Base-by-base conservation (phyloP, 2,797 vertebrate genomes). In the Selene dorsalis region DNA sequence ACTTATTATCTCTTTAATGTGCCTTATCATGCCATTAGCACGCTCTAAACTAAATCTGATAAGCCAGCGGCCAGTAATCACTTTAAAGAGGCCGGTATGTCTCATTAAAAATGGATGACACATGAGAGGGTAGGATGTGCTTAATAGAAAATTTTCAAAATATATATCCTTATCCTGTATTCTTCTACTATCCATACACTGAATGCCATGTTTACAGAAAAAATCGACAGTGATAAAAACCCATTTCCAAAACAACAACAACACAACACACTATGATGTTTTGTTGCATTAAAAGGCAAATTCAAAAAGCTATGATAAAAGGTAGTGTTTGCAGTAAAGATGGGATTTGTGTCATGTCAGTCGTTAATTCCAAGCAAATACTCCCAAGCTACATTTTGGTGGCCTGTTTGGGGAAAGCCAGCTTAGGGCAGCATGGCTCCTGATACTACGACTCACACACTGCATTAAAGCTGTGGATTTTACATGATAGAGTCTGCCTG, bases 401-500 rank as follows among this genome's bases (percentile, higher is more conserved):
- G 32, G 67, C 72, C 75, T 84, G 76, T 82, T 84, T 68, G 75
- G 75, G 48, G 48, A 85, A 82, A 91, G 72, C 78, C 91, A 89
- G 87, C 79, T 90, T 91, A 85, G 24, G 28, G 79, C 70, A 70
- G 75, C 20, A 38, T 61, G 69, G 72, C 43, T 45, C 18, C 38
- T 77, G 77, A 55, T 71, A 59, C 78, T 47, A 77, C 11, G 38
- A 81, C 32, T 8, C 32, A 35, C 32, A 72, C 4, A 28, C 62
- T 64, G 62, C 30, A 82, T 83, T 86, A 88, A 88, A 87, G 84
- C 89, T 83, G 79, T 20, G 60, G 84, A 71, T 88, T 92, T 93
- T 84, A 92, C 90, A 92, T 84, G 88, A 76, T 83, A 80, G 87
- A 86, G 92, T 92, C 90, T 68, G 88, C 84, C 88, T 90, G 89